A percentile compares a stretch with the other conserved stretches of the same genome.
phyloP scores from a whole-genome alignment of 2,113 vertebrate genomes.

The Sinocyclocheilus rhinocerous region DNA sequence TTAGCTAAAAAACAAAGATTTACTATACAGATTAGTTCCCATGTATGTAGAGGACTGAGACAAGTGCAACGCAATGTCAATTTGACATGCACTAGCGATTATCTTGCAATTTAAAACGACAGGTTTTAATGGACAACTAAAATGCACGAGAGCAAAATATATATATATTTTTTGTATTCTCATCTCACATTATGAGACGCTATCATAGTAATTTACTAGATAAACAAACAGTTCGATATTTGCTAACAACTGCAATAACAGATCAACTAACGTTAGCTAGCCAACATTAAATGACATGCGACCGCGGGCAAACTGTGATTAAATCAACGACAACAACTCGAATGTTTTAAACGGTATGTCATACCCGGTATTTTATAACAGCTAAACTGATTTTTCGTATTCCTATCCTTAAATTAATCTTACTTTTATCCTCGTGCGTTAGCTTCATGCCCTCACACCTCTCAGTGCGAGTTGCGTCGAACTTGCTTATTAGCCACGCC shows the following conservation, averaged over 20 bases:
- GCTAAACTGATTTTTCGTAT: background rate
- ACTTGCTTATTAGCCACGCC: background rate
- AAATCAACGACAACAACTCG: background rate
- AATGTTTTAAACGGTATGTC: background rate
- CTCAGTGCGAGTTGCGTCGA: background rate
- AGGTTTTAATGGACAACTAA: background rate
- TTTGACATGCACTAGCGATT: background rate
- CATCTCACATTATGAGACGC: background rate
- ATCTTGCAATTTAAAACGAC: background rate
- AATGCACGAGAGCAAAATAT: background rate
- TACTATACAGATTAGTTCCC: background rate
- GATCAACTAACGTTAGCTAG: conserved; percentile 46
- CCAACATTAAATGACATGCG: conserved; percentile 34
- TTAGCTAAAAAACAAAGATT: background rate
- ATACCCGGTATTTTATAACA: background rate
- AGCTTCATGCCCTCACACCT: conserved; percentile 26
- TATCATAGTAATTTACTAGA: background rate
- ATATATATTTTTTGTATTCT: background rate
- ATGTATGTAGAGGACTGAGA: background rate
- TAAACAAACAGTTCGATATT: conserved; percentile 39
- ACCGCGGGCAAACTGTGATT: background rate
- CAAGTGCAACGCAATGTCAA: conserved; percentile 46
- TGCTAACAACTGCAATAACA: conserved; percentile 47
- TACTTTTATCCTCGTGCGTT: conserved; percentile 19
- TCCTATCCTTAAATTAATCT: background rate